A percentile compares a stretch with the other conserved stretches of the same genome.
phyloP scores from a whole-genome alignment of 2,888 invertebrate genomes.

The Emmelina monodactyla region DNA sequence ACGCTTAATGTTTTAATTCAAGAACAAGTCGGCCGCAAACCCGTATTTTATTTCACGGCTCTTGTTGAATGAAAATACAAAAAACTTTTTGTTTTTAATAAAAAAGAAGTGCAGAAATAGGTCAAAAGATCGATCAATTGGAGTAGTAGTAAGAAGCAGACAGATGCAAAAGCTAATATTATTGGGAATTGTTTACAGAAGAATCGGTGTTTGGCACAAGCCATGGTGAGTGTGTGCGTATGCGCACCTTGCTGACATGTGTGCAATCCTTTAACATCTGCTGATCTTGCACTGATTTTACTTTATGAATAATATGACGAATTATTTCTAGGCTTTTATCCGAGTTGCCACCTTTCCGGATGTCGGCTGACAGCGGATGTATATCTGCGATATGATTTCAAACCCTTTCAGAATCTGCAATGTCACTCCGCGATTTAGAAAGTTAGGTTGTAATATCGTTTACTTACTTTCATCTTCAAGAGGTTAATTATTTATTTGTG shows the following conservation, averaged over 20 bases:
- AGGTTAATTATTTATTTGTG: too few relatives aligned
- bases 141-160: too few relatives aligned
- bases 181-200: conserved; percentile 32
- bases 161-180: conserved; percentile 38
- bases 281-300: conserved; percentile 56
- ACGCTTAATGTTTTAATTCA: too few relatives aligned
- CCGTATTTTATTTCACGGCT: too few relatives aligned
- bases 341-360: conserved; percentile 60
- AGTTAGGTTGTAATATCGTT: too few relatives aligned
- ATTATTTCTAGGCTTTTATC: conserved; percentile 53
- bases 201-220: conserved; percentile 52
- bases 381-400: conserved; percentile 24
- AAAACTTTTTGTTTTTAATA: too few relatives aligned
- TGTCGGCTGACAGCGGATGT: conserved; percentile 51
- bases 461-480: too few relatives aligned
- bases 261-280: conserved; percentile 64
- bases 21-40: too few relatives aligned
- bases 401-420: conserved; percentile 19
- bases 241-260: conserved; percentile 57
- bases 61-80: too few relatives aligned
- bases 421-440: too few relatives aligned
- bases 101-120: too few relatives aligned
- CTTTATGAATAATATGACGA: conserved; percentile 61
- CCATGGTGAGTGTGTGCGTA: conserved; percentile 25
- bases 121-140: too few relatives aligned